phyloP scores from a whole-genome alignment of 2,113 vertebrate species.

The Haemorhous mexicanus region DNA sequence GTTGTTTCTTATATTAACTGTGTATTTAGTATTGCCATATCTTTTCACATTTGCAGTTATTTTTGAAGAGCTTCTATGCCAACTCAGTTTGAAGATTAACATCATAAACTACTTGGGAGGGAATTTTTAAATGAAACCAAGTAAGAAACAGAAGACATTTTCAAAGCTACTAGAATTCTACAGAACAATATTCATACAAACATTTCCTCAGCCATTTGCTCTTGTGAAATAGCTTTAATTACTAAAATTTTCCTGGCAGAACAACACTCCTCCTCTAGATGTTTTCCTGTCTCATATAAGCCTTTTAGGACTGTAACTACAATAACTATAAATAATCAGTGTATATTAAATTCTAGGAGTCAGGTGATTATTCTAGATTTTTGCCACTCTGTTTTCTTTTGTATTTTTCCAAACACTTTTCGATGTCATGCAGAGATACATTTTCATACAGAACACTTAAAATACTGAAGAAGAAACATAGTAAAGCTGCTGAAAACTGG shows the following conservation, averaged over 20 bases:
- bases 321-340: neutral
- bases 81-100: neutral
- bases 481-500: neutral
- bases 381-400: neutral
- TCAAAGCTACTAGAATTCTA: constrained; percentile 10
- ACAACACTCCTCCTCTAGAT: neutral
- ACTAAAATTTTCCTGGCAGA: constrained; percentile 20
- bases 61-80: neutral
- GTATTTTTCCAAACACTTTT: neutral
- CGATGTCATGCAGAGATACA: neutral
- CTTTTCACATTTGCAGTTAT: neutral
- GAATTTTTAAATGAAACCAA: constrained; percentile 7
- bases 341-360: neutral
- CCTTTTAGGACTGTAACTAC: neutral
- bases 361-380: neutral
- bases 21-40: neutral
- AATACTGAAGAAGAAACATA: neutral
- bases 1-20: neutral
- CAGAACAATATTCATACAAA: neutral
- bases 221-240: constrained; percentile 34
- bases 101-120: constrained; percentile 9
- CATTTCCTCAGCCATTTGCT: neutral
- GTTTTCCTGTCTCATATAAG: neutral
- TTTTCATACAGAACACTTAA: neutral
- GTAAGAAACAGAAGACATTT: neutral